Conservation (phyloP, 2,113 vertebrate genomes). For the Callionymus lyra region DNA sequence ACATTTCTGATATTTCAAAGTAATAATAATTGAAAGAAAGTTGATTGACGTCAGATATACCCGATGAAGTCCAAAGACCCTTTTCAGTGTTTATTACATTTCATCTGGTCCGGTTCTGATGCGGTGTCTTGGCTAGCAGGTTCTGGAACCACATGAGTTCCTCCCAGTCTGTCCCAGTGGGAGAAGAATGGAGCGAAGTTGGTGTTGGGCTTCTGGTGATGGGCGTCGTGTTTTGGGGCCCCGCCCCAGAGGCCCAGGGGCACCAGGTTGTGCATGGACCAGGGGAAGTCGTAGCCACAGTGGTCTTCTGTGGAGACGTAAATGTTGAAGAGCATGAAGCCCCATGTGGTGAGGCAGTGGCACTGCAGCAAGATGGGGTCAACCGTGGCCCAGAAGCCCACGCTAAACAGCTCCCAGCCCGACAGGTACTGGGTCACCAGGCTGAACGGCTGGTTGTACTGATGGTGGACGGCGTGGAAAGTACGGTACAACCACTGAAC, state of each 20-base stretch:
- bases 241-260: conserved; percentile 73
- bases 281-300: conserved; percentile 73
- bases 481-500: conserved; percentile 70
- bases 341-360: conserved; percentile 70
- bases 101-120: conserved; percentile 21
- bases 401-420: conserved; percentile 69
- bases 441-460: conserved; percentile 69
- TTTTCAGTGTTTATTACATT: conserved; percentile 26
- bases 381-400: conserved; percentile 70
- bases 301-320: conserved; percentile 73
- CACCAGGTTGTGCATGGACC: conserved; percentile 67
- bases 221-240: conserved; percentile 63
- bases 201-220: conserved; percentile 65
- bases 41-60: too few species aligned
- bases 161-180: conserved; percentile 73
- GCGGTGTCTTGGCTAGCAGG: conserved; percentile 10
- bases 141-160: conserved; percentile 42
- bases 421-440: conserved; percentile 74
- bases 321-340: conserved; percentile 73
- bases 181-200: conserved; percentile 74
- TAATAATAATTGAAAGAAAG: too few species aligned
- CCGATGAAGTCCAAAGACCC: too few species aligned
- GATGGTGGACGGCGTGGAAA: conserved; percentile 72
- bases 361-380: conserved; percentile 69
- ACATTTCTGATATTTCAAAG: too few species aligned